Evolutionary conservation across 2,797 vertebrate species (phyloP), one percentile per base, ranked within the genome.

Genomic region (Poecilia gillii): DNA sequence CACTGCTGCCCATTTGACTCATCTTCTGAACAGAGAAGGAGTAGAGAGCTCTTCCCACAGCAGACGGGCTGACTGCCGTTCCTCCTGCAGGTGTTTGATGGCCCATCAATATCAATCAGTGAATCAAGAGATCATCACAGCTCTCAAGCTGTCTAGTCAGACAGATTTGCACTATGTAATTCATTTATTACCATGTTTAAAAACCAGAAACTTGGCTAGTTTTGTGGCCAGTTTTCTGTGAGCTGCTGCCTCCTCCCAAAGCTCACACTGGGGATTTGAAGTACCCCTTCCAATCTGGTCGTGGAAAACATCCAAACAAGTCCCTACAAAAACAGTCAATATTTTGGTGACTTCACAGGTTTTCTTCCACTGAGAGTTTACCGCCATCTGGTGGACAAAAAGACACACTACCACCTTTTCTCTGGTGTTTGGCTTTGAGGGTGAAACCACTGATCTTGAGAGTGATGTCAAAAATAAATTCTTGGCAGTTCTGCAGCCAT

Each of bases 401-500:
- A n/a, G 23, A 23, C 6, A 23, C n/a, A 85, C 76, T 93, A 96
- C 95, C 91, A 73, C 87, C 70, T 25, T 88, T 72, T 46, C 45
- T 43, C 47, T n/a, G 71, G 71, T 78, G 76, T 72, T 71, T 59
- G 36, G 83, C 83, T 76, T 73, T 55, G 0, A 78, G 73, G 25
- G 82, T 90, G 85, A 91, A 92, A 18, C 85, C 85, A 0, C 2
- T 57, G 28, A 94, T 88, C 82, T 87, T 94, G 23, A 73, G 12
- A 6, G 76, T 78, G 72, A 96, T 81, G 14, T 96, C 93, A 0
- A 84, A 75, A 41, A 73, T 88, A 84, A 97, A 95, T 0, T 84
- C 68, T 13, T 91, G 41, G 84, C 96, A 97, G 12, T 84, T 88
- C 14, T 90, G 88, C 49, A 94, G 70, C 96, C 96, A 97, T 72